phyloP scores from a whole-genome alignment of 2,113 vertebrate genomes.

The Barbus barbus region DNA sequence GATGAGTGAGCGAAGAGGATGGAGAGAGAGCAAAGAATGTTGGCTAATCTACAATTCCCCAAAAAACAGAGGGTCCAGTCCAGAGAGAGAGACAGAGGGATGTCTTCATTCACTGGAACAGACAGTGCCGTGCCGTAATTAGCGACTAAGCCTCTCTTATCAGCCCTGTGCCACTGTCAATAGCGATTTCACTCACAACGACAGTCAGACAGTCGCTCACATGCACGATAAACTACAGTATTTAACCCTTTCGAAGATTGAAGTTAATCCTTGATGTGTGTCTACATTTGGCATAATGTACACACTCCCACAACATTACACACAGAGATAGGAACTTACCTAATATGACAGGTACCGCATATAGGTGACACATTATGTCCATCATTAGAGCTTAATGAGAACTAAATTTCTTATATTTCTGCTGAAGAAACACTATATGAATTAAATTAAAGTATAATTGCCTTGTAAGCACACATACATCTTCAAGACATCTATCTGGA shows the following conservation, averaged over 20 bases:
- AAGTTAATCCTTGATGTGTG: constrained; percentile 21
- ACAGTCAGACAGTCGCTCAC: constrained; percentile 18
- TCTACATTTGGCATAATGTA: neutral
- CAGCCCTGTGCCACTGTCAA: constrained; percentile 56
- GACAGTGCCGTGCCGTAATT: constrained; percentile 64
- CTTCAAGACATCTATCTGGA: neutral
- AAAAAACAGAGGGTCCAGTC: constrained; percentile 51
- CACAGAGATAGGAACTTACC: neutral
- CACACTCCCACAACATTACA: neutral
- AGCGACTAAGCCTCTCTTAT: constrained; percentile 64
- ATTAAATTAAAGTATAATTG: neutral
- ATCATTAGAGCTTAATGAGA: neutral
- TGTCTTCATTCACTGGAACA: constrained; percentile 68
- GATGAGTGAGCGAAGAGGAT: constrained; percentile 37
- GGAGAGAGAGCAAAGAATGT: constrained; percentile 43
- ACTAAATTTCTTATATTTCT: neutral
- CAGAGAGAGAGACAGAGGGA: constrained; percentile 57
- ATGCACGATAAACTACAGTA: constrained; percentile 22
- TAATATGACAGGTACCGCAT: neutral
- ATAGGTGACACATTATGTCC: neutral
- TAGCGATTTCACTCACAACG: constrained; percentile 46
- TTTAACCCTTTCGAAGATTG: constrained; percentile 6
- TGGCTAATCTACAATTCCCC: constrained; percentile 66
- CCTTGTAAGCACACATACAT: neutral
- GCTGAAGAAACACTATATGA: neutral